Evolutionary conservation across 2,888 invertebrate species (phyloP).

Genomic region (Clusia tigrina): DNA sequence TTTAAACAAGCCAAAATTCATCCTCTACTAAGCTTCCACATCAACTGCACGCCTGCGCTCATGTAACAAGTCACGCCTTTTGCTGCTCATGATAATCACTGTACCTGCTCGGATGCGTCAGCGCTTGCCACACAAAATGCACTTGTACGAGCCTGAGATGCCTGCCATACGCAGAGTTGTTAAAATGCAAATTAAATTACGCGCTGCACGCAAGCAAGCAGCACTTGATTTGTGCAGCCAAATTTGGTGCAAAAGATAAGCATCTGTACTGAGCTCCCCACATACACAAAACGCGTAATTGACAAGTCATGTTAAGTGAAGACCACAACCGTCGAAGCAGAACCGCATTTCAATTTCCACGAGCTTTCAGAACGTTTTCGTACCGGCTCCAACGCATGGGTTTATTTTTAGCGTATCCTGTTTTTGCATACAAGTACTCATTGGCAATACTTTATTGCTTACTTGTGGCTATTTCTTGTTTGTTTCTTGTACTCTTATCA

Average conservation of each 20-base stretch:
- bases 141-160: too few relatives aligned
- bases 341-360: too few relatives aligned
- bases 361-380: too few relatives aligned
- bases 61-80: slow-evolving; percentile 56
- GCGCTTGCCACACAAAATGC: slow-evolving; percentile 3
- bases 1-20: too few relatives aligned
- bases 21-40: too few relatives aligned
- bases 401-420: too few relatives aligned
- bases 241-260: slow-evolving; percentile 6
- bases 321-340: too few relatives aligned
- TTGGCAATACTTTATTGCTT: neutral
- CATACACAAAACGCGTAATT: too few relatives aligned
- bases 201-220: slow-evolving; percentile 22
- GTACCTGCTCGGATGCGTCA: neutral
- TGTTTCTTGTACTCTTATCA: neutral
- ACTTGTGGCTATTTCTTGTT: neutral
- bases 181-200: slow-evolving; percentile 60
- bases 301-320: too few relatives aligned
- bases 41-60: slow-evolving; percentile 42
- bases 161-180: slow-evolving; percentile 59
- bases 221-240: neutral
- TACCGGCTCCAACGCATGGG: too few relatives aligned
- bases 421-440: neutral
- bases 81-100: slow-evolving; percentile 27
- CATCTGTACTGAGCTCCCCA: neutral